Base-by-base conservation (phyloP, 37 sponge, comb jelly and placozoan species). In the Agelas oroides region DNA sequence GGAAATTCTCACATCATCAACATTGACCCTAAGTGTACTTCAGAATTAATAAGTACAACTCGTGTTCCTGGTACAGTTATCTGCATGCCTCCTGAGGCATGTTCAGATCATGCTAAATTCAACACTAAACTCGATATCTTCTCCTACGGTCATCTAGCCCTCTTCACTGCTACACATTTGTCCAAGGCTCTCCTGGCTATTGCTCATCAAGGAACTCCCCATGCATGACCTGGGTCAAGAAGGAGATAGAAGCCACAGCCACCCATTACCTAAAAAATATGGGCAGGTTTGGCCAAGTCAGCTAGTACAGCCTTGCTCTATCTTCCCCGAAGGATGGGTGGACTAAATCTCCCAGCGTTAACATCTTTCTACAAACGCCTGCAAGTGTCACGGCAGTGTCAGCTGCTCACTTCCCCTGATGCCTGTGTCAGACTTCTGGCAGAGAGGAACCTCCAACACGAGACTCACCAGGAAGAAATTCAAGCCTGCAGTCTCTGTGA, bases 371-470 rank as follows among this genome's bases (percentile, higher is more conserved):
- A 68, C 69, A 68, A 68, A 34, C 36, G 62, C 23, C 62, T 61
- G 25, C 62, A 61, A 61, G 25, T 25, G 25, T 61, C 62, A 46
- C 31, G 69, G 32, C 69, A 68, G 35, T 68, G 69, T 33, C 69
- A 68, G 13, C 69, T 68, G 28, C 36, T 68, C 19, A 68, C 36
- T 2, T 68, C 69, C 35, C 34, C 35, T 33, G 69, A 68, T 12
- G 34, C 12, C 36, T 68, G 69, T 68, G 69, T 68, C 20, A 68
- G 69, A 68, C 36, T 27, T 5, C 2, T 68, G 23, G 69, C 69
- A 30, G 69, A 68, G 8, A 18, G 35, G 6, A 68, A 68, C 35
- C 65, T 65, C 12, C 23, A 27, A 12, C 2, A 17, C 25, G 65
- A n/a, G 65, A 13, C 24, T 23, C 12, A 12, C 23, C 27, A 65